phyloP scores from a whole-genome alignment of 2,113 vertebrate genomes.

The Ophiodon elongatus region DNA sequence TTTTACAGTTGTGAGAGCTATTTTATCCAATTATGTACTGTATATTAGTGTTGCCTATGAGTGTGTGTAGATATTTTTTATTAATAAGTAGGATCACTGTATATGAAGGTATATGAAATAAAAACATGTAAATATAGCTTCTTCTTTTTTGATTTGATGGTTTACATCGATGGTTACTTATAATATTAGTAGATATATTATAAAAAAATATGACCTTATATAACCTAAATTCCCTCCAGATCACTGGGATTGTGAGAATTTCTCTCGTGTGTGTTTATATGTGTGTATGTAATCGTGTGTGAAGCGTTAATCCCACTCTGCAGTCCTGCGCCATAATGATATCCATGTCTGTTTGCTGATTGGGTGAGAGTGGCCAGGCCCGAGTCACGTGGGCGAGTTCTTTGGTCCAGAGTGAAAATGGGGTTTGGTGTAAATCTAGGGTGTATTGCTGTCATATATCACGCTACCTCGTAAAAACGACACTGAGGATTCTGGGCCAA shows the following conservation, averaged over 20 bases:
- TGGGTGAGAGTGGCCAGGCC: slow-evolving; percentile 88
- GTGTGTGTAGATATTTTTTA: not conserved
- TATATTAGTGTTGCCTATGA: not conserved
- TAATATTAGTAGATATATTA: not conserved
- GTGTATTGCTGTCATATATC: slow-evolving; percentile 99
- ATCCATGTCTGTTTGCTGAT: slow-evolving; percentile 83
- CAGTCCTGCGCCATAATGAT: slow-evolving; percentile 79
- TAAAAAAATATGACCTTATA: not conserved
- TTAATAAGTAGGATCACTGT: not conserved
- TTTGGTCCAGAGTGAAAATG: slow-evolving; percentile 92
- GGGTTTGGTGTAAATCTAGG: slow-evolving; percentile 97
- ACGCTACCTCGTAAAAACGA: slow-evolving; percentile 98
- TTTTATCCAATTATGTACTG: not conserved
- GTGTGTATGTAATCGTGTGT: slow-evolving; percentile 35
- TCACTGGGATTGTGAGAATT: slow-evolving; percentile 18
- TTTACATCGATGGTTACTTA: not conserved
- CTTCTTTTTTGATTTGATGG: not conserved
- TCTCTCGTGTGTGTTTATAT: slow-evolving; percentile 34
- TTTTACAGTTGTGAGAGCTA: not conserved
- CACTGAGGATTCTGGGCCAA: slow-evolving; percentile 95
- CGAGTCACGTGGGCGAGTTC: slow-evolving; percentile 89
- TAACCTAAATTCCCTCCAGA: not conserved
- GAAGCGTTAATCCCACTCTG: slow-evolving; percentile 69
- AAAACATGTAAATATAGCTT: not conserved
- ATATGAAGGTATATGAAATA: not conserved